A percentile compares a stretch with the other conserved stretches of the same genome.
phyloP scores from a whole-genome alignment of 2,797 vertebrate species.

The Pogoniulus pusillus region DNA sequence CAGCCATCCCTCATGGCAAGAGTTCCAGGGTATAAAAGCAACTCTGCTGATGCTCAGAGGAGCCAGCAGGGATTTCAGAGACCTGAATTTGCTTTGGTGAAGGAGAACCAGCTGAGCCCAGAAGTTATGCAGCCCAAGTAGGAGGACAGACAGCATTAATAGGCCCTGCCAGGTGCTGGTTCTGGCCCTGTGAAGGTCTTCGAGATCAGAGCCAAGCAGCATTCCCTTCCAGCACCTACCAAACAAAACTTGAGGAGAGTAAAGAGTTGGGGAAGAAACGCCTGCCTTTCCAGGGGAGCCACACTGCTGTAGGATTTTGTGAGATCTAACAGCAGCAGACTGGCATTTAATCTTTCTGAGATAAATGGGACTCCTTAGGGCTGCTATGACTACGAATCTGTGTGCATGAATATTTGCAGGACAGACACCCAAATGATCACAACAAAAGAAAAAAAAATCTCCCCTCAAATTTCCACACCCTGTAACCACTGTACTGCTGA shows the following conservation, averaged over 20 bases:
- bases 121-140: background rate
- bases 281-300: background rate
- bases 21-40: background rate
- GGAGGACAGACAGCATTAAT: fast-evolving
- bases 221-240: fast-evolving
- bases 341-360: background rate
- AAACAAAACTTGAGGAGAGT: background rate
- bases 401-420: background rate
- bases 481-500: fast-evolving
- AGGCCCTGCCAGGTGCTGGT: background rate
- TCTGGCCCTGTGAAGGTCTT: background rate
- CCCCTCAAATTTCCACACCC: background rate
- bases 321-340: background rate
- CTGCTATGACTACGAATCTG: background rate
- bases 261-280: fast-evolving
- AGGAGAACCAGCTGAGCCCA: background rate
- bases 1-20: background rate
- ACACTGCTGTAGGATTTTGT: fast-evolving
- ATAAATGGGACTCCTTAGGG: background rate
- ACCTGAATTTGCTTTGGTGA: background rate
- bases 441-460: background rate
- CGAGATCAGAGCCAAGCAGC: fast-evolving
- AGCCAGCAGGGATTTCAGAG: background rate
- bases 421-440: background rate
- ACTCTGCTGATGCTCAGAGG: background rate